Conservation (phyloP, 2,797 vertebrate species). For the Varecia variegata region DNA sequence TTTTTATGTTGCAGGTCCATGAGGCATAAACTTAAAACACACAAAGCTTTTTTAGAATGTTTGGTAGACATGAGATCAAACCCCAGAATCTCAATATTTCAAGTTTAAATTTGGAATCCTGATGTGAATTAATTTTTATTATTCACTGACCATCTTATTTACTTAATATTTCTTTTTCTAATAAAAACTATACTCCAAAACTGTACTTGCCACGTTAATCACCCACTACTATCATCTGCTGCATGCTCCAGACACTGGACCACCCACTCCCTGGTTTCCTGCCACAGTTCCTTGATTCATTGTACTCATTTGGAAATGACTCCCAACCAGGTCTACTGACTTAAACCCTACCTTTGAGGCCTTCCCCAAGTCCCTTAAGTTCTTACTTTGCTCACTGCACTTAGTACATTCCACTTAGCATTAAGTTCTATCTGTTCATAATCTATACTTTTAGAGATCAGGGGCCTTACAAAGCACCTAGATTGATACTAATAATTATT, state of each 20-base stretch:
- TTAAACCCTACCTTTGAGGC: not conserved
- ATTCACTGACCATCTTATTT: not conserved
- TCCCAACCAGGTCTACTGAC: not conserved
- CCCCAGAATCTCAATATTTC: not conserved
- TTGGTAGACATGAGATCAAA: not conserved
- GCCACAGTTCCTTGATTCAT: not conserved
- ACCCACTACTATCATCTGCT: not conserved
- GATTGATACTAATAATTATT: not conserved
- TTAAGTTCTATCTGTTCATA: not conserved
- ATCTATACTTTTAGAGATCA: not conserved
- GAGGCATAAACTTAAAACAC: not conserved
- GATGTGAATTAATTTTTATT: not conserved
- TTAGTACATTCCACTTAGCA: not conserved
- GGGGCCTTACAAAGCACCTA: not conserved
- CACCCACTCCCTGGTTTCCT: not conserved
- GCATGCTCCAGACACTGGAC: not conserved
- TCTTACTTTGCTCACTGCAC: not conserved
- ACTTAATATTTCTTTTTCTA: not conserved
- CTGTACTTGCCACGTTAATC: not conserved
- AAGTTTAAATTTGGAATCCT: constrained; percentile 12
- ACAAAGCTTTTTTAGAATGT: not conserved
- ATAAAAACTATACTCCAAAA: not conserved
- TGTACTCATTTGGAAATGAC: not conserved
- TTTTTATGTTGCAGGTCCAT: not conserved
- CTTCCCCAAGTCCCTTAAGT: not conserved